Conservation (phyloP, 2,113 vertebrate species). For the Rhea pennata region DNA sequence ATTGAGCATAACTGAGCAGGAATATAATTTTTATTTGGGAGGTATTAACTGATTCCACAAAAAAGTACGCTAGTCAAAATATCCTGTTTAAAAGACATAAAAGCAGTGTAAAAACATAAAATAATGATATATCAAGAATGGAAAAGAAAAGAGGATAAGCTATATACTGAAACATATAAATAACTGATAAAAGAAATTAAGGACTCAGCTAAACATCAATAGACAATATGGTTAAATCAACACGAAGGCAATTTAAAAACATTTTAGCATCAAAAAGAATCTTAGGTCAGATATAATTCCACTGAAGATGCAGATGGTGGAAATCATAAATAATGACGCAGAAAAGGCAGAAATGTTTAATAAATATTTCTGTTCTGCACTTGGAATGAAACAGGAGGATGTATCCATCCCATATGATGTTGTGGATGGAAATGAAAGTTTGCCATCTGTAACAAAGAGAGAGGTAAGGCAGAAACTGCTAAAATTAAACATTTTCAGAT, state of each 20-base stretch:
- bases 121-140: neutral
- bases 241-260: conserved; percentile 41
- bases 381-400: conserved; percentile 64
- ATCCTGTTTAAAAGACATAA: neutral
- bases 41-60: neutral
- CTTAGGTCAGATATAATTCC: conserved; percentile 53
- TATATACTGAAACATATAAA: neutral
- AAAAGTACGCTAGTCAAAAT: neutral
- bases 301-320: conserved; percentile 61
- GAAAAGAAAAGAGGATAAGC: neutral
- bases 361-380: conserved; percentile 64
- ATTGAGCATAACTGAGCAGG: neutral
- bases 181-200: conserved; percentile 17
- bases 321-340: conserved; percentile 57
- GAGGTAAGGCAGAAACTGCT: conserved; percentile 61
- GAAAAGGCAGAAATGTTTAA: conserved; percentile 70
- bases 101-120: neutral
- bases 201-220: conserved; percentile 19
- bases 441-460: conserved; percentile 73
- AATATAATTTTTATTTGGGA: conserved; percentile 36
- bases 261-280: conserved; percentile 59
- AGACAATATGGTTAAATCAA: conserved; percentile 60
- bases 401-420: conserved; percentile 69
- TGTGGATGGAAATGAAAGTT: conserved; percentile 65
- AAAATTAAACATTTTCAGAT: conserved; percentile 13